A percentile compares a stretch with the other conserved stretches of the same genome.
Conservation (phyloP, 1,140 invertebrate species). For the Heliconius eleuchia region DNA sequence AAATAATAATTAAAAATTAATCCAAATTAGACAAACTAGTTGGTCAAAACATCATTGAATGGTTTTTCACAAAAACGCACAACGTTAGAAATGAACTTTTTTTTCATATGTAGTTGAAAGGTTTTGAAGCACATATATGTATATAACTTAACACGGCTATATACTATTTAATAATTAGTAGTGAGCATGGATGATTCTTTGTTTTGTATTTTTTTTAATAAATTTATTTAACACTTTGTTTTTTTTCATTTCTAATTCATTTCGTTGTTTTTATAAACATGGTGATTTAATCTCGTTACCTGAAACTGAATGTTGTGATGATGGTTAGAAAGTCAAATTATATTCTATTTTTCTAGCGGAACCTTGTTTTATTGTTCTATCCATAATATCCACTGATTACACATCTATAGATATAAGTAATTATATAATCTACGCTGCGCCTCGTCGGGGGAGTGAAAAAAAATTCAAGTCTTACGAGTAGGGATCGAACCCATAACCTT, state of each 20-base stretch:
- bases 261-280: conserved; percentile 33
- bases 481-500: too few species aligned
- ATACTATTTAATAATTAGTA: conserved; percentile 49
- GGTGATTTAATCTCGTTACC: conserved; percentile 39
- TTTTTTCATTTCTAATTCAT: conserved; percentile 46
- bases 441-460: too few species aligned
- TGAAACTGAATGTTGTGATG: conserved; percentile 68
- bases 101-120: conserved; percentile 5
- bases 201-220: conserved; percentile 75
- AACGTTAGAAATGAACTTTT: not conserved
- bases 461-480: too few species aligned
- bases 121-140: conserved; percentile 27
- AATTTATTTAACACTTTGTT: conserved; percentile 74
- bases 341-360: conserved; percentile 72
- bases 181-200: conserved; percentile 65
- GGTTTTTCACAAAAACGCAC: conserved; percentile 16
- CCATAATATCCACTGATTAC: not conserved
- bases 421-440: too few species aligned
- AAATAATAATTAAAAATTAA: too few species aligned
- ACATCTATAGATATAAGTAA: too few species aligned
- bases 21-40: too few species aligned
- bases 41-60: too few species aligned
- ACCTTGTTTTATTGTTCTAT: conserved; percentile 52
- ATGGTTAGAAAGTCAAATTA: conserved; percentile 58
- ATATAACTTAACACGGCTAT: conserved; percentile 36